Conservation (phyloP, 2,888 invertebrate species). For the Scaptodrosophila latifasciaeformis region DNA sequence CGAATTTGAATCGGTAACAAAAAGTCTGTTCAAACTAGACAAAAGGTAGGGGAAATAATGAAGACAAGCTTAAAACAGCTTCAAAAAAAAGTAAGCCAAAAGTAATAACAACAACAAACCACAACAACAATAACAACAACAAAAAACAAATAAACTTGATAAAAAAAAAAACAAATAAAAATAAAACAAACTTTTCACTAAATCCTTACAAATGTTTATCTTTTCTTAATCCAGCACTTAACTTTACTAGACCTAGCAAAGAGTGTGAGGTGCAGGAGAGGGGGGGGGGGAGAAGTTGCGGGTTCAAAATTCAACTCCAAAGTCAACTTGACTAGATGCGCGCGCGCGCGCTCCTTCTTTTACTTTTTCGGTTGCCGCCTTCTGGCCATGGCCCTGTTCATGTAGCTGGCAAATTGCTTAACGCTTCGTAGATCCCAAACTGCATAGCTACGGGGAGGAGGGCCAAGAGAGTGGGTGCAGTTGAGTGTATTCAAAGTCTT, state of each 20-base stretch:
- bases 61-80: slow-evolving; percentile 12
- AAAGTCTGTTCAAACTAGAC: no score
- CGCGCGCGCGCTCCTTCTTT: no score
- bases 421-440: slow-evolving; percentile 52
- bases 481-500: no score
- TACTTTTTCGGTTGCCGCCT: no score
- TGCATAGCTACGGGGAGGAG: no score
- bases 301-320: not conserved
- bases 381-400: slow-evolving; percentile 24
- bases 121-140: slow-evolving; percentile 45
- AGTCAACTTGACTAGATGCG: no score
- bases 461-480: no score
- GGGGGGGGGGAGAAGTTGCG: not conserved
- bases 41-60: no score
- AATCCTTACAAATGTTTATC: slow-evolving; percentile 75
- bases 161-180: slow-evolving; percentile 56
- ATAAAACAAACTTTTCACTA: slow-evolving; percentile 65
- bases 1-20: no score
- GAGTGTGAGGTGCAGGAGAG: not conserved
- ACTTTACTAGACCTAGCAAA: slow-evolving; percentile 33
- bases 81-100: slow-evolving; percentile 16
- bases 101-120: slow-evolving; percentile 17
- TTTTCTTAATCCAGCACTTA: slow-evolving; percentile 73
- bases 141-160: no score
- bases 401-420: slow-evolving; percentile 65